Conservation (phyloP, 2,113 vertebrate genomes). For the Caloenas nicobarica region DNA sequence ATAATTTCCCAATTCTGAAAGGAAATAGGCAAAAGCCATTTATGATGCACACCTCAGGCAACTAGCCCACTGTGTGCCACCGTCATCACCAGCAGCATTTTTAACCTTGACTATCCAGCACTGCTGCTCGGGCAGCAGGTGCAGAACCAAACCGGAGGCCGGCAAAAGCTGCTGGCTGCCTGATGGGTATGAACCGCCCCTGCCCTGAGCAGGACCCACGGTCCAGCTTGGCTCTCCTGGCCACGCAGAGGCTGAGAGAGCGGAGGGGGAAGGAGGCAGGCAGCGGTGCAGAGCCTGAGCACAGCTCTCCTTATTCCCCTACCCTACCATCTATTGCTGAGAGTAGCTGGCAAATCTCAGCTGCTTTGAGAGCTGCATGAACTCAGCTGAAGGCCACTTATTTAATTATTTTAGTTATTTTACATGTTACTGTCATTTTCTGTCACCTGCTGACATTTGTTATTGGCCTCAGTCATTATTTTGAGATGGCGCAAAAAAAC, state of each 20-base stretch:
- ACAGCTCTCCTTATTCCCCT: neutral
- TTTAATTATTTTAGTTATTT: neutral
- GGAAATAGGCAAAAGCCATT: neutral
- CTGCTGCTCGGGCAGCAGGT: neutral
- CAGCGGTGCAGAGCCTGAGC: neutral
- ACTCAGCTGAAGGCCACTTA: neutral
- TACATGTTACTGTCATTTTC: neutral
- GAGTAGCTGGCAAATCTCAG: neutral
- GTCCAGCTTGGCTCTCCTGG: neutral
- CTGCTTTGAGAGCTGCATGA: neutral
- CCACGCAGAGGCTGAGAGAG: rapidly evolving
- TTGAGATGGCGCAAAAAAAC: neutral
- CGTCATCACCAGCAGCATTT: neutral
- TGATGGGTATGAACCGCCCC: neutral
- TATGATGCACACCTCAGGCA: neutral
- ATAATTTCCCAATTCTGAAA: neutral
- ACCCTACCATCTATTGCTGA: neutral
- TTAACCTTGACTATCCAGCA: neutral
- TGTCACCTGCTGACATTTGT: neutral
- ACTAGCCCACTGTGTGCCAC: neutral
- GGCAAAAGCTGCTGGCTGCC: neutral
- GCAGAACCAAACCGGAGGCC: neutral
- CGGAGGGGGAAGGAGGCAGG: neutral
- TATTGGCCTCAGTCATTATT: neutral
- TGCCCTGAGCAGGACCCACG: rapidly evolving